phyloP scores from a whole-genome alignment of 2,113 vertebrate species.

The Pao palembangensis region DNA sequence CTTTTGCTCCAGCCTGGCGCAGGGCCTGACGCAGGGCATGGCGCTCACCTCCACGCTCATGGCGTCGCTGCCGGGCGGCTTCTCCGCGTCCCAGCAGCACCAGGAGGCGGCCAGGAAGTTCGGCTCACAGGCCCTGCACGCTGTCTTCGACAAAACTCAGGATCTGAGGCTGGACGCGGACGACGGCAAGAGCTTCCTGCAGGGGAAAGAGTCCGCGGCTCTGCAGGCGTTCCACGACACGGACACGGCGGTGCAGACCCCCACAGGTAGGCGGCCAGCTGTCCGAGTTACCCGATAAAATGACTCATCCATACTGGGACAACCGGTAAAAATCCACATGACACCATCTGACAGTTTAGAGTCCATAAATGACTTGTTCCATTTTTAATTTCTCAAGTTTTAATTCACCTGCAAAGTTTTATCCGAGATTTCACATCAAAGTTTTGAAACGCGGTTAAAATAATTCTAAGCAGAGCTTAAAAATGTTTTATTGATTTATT shows the following conservation, averaged over 20 bases:
- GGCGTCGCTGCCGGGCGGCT: conserved; percentile 90
- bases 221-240: conserved; percentile 82
- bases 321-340: background rate
- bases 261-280: conserved; percentile 77
- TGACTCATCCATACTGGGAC: background rate
- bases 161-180: conserved; percentile 80
- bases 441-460: background rate
- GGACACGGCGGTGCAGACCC: conserved; percentile 76
- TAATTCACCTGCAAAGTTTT: too few relatives aligned
- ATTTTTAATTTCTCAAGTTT: too few relatives aligned
- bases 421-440: too few relatives aligned
- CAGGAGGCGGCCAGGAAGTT: conserved; percentile 88
- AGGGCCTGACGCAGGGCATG: conserved; percentile 85
- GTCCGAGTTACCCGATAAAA: too few relatives aligned
- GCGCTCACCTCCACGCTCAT: conserved; percentile 93
- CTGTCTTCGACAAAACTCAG: conserved; percentile 82
- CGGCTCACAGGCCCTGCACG: conserved; percentile 78
- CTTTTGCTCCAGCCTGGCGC: conserved; percentile 91
- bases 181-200: conserved; percentile 83
- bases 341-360: too few relatives aligned
- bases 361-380: too few relatives aligned
- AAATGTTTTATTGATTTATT: background rate
- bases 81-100: conserved; percentile 82
- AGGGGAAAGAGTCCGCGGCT: conserved; percentile 78
- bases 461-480: background rate